Conservation (phyloP, 2,797 vertebrate species). For the Echiichthys vipera region DNA sequence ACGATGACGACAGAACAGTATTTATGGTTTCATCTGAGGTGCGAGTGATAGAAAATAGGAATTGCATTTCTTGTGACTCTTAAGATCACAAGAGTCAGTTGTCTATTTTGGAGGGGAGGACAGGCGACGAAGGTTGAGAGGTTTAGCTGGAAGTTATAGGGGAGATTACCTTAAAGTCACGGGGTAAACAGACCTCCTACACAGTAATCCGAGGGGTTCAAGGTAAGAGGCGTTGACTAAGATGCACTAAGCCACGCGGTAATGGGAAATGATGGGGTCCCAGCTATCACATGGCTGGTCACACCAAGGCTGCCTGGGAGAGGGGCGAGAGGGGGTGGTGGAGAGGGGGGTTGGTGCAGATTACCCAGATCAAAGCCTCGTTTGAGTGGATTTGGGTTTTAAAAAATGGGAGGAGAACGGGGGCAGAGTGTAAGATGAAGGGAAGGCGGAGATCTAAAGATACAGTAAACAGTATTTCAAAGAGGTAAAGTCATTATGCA, state of each 20-base stretch:
- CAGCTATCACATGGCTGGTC: conserved; percentile 74
- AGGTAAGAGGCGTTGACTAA: conserved; percentile 66
- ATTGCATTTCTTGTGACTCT: conserved; percentile 1
- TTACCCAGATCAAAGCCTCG: conserved; percentile 78
- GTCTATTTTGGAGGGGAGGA: conserved; percentile 16
- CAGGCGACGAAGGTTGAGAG: conserved; percentile 39
- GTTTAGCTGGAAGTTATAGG: conserved; percentile 52
- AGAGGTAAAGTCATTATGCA: conserved; percentile 9
- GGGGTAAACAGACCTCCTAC: conserved; percentile 77
- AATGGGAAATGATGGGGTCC: conserved; percentile 74
- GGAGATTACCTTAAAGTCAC: conserved; percentile 75
- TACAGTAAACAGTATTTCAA: conserved; percentile 27
- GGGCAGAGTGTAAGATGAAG: conserved; percentile 23
- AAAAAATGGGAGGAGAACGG: conserved; percentile 40
- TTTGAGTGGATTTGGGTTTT: conserved; percentile 76
- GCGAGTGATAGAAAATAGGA: not conserved
- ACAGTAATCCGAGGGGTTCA: conserved; percentile 56
- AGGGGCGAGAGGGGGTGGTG: conserved; percentile 31
- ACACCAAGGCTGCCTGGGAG: conserved; percentile 54
- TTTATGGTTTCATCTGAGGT: conserved; percentile 13
- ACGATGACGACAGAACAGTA: conserved; percentile 16
- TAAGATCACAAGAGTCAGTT: no score
- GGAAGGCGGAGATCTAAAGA: conserved; percentile 40
- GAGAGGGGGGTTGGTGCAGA: conserved; percentile 42
- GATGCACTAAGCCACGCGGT: conserved; percentile 70